Conservation (phyloP, 2,113 vertebrate species). For the Aptenodytes forsteri region DNA sequence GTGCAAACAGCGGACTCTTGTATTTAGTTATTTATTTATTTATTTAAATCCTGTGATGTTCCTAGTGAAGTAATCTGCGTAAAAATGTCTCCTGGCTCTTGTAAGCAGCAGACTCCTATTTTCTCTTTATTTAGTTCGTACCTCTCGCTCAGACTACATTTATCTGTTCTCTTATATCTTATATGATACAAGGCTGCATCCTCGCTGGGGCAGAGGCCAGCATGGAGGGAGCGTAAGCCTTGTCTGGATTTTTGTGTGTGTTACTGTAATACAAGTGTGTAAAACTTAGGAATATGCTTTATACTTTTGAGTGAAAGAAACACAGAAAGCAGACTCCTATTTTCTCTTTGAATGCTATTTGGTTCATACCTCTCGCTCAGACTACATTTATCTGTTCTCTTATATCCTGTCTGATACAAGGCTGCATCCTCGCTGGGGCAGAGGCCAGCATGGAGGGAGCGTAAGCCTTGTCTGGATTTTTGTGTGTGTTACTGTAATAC, state of each 20-base stretch:
- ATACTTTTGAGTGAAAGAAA: neutral
- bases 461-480: neutral
- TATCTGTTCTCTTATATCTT: neutral
- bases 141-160: neutral
- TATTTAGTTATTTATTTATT: neutral
- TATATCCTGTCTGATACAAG: neutral
- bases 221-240: neutral
- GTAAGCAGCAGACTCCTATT: neutral
- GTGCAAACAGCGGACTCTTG: neutral
- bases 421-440: neutral
- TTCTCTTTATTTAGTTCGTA: neutral
- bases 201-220: neutral
- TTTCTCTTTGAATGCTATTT: neutral
- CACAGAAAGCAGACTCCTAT: neutral
- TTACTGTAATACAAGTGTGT: neutral
- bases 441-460: neutral
- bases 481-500: neutral
- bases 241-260: neutral
- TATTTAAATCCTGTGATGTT: neutral
- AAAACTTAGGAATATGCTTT: neutral
- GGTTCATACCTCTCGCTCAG: neutral
- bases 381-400: neutral
- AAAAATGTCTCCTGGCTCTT: conserved; percentile 23
- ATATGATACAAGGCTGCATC: neutral
- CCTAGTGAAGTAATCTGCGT: neutral